Base-by-base conservation (phyloP, 1,140 invertebrate species). In the Trigoniulus corallinus region DNA sequence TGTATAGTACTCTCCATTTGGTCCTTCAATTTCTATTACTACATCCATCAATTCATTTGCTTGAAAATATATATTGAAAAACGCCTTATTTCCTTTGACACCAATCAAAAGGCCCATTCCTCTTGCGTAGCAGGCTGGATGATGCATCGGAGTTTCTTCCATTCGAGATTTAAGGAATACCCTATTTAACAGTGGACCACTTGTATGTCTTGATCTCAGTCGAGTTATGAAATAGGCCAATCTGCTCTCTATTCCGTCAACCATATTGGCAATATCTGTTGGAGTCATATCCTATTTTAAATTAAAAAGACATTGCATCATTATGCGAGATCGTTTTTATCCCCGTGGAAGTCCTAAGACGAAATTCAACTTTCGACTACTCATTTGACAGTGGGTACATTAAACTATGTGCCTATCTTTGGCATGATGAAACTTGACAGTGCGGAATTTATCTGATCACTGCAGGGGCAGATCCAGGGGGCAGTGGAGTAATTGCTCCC, bases 251-350 rank as follows among this genome's bases (percentile, higher is more conserved):
- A 10, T 40, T 13, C 23, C 1, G 3, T 56, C 1, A 56, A 48
- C 60, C 59, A 62, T 54, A 60, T 63, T 26, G 1, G 60, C 59
- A 52, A 64, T 61, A 49, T 65, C 61, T 43, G 64, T 62, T 0
- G 63, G 54, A 23, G 58, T 56, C 15, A 62, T 54, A 22, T 60
- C 47, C 29, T 34, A 15, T 34, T 7, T 7, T 34, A 15, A 34
- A 34, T 7, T 34, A 7, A 34, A 7, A 34, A 34, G n/a, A n/a
- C n/a, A n/a, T n/a, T n/a, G n/a, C n/a, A n/a, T n/a, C n/a, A n/a
- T n/a, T n/a, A n/a, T n/a, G n/a, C n/a, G n/a, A n/a, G n/a, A n/a
- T n/a, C n/a, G n/a, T n/a, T n/a, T n/a, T n/a, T n/a, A n/a, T n/a
- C n/a, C n/a, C n/a, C n/a, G n/a, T n/a, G n/a, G n/a, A n/a, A n/a